These are phyloP conservation scores for Ophiothrix spiculata DNA, from an alignment of 35 echinoderm and acorn worm species.

Conservation along the genomic window DNA sequence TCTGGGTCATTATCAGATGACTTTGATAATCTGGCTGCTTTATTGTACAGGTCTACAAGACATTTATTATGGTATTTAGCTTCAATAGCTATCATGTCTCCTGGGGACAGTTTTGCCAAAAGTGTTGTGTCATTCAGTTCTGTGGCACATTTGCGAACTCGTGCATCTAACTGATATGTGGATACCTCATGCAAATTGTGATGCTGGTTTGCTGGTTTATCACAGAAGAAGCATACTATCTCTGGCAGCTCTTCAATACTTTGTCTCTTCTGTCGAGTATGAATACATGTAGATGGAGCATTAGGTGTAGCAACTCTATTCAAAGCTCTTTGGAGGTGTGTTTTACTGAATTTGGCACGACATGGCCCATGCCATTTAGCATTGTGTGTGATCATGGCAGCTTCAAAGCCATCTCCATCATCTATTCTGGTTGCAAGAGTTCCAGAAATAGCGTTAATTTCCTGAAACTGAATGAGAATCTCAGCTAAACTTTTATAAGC, in stretches of 20 bases:
- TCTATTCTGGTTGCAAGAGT: neutral
- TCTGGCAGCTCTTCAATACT: neutral
- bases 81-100: conserved; percentile 37
- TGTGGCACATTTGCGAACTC: conserved; percentile 25
- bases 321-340: neutral
- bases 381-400: conserved; percentile 16
- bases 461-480: conserved; percentile 16
- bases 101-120: neutral
- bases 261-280: neutral
- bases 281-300: neutral
- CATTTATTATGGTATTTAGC: conserved; percentile 39
- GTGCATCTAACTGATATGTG: conserved; percentile 1
- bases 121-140: conserved; percentile 20
- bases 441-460: neutral
- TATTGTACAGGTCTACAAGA: conserved; percentile 28
- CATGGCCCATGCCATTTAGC: conserved; percentile 47
- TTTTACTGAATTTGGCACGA: conserved; percentile 20
- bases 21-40: neutral
- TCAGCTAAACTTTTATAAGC: conserved; percentile 24
- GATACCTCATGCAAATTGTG: neutral
- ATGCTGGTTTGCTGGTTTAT: neutral
- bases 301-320: neutral
- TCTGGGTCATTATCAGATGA: neutral
- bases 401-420: conserved; percentile 50
- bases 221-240: conserved; percentile 4